A percentile compares a stretch with the other conserved stretches of the same genome.
These are phyloP conservation scores for Apeira syringaria DNA, from an alignment of 2,888 invertebrate species.

Conservation along the genomic window DNA sequence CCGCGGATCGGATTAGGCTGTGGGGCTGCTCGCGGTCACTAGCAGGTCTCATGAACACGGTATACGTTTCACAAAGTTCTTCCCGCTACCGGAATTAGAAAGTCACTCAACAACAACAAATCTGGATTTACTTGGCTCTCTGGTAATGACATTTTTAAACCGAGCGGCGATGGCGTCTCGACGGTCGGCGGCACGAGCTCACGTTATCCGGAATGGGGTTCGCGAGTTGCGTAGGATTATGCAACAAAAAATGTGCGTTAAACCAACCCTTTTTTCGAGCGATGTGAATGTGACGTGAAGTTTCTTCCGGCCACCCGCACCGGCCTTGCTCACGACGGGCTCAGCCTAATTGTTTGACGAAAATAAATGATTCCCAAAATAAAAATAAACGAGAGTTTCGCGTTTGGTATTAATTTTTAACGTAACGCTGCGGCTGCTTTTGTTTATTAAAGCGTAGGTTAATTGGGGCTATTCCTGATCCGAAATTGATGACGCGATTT, in stretches of 20 bases:
- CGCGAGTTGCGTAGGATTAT: slow-evolving; percentile 63
- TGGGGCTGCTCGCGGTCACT: slow-evolving; percentile 69
- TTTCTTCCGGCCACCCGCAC: slow-evolving; percentile 64
- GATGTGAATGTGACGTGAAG: slow-evolving; percentile 66
- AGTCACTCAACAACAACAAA: slow-evolving; percentile 78
- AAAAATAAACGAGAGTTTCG: slow-evolving; percentile 78
- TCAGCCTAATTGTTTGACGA: slow-evolving; percentile 79
- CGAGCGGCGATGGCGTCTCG: slow-evolving; percentile 46
- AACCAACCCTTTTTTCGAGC: slow-evolving; percentile 69
- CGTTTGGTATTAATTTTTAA: slow-evolving; percentile 73
- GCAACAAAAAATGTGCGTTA: slow-evolving; percentile 69
- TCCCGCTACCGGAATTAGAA: slow-evolving; percentile 71
- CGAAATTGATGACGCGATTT: slow-evolving; percentile 25
- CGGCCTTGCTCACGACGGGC: slow-evolving; percentile 63
- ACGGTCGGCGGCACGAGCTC: slow-evolving; percentile 51
- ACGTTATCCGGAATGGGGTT: slow-evolving; percentile 53
- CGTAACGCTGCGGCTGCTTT: slow-evolving; percentile 59
- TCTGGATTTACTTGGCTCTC: slow-evolving; percentile 71
- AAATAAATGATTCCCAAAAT: slow-evolving; percentile 81
- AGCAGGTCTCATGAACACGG: slow-evolving; percentile 73
- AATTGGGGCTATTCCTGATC: slow-evolving; percentile 38
- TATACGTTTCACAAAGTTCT: slow-evolving; percentile 81
- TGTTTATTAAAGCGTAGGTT: slow-evolving; percentile 48
- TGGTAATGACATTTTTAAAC: slow-evolving; percentile 75
- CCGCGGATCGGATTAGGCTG: slow-evolving; percentile 73